Percentiles rank a stretch among this genome's conserved stretches.
phyloP scores from a whole-genome alignment of 2,797 vertebrate species.

The Poeciliopsis gracilis region DNA sequence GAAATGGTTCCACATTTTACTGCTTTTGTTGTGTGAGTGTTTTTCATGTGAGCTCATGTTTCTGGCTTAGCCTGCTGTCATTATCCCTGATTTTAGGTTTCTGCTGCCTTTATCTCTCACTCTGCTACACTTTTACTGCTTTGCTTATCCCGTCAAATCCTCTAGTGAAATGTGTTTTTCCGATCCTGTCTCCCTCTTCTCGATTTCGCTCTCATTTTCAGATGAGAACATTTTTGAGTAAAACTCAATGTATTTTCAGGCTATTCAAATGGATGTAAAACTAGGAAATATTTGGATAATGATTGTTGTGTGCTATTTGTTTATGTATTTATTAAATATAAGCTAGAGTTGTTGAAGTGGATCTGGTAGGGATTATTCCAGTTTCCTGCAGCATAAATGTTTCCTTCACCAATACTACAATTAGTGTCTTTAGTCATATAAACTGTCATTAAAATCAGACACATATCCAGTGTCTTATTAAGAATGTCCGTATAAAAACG shows the following conservation, averaged over 20 bases:
- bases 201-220: constrained; percentile 23
- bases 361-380: neutral
- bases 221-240: constrained; percentile 46
- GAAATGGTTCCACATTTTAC: constrained; percentile 78
- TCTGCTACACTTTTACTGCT: constrained; percentile 20
- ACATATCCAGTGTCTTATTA: neutral
- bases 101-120: constrained; percentile 18
- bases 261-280: neutral
- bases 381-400: neutral
- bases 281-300: neutral
- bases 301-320: neutral
- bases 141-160: constrained; percentile 27
- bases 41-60: constrained; percentile 33
- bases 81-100: constrained; percentile 37
- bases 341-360: neutral
- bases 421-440: neutral
- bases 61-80: constrained; percentile 33
- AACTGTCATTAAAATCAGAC: neutral
- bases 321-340: neutral
- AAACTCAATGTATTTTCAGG: neutral
- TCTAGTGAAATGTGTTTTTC: neutral
- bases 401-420: neutral
- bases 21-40: constrained; percentile 44
- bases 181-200: constrained; percentile 8
- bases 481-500: neutral